phyloP scores from a whole-genome alignment of 2,888 invertebrate species.

The Escarpia spicata region DNA sequence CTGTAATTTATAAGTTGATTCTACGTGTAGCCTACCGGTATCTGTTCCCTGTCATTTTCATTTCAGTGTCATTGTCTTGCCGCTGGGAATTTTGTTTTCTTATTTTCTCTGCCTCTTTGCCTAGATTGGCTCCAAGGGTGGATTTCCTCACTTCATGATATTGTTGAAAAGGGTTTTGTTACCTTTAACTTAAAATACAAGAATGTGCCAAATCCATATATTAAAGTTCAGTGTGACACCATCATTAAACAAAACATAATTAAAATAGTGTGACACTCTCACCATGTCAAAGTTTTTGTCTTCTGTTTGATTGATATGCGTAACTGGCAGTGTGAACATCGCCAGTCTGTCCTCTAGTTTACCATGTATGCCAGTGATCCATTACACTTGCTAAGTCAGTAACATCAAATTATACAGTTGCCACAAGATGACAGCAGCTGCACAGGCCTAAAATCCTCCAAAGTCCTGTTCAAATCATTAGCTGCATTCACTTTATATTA shows the following conservation, averaged over 20 bases:
- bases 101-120: neutral
- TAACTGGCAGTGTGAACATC: neutral
- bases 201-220: no score
- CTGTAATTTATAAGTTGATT: neutral
- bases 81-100: neutral
- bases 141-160: neutral
- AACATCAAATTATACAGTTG: neutral
- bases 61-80: neutral
- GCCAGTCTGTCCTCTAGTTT: no score
- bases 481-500: conserved; percentile 12
- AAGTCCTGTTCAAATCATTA: neutral
- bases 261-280: no score
- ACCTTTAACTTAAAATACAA: no score
- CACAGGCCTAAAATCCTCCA: neutral
- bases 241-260: no score
- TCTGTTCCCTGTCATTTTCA: neutral
- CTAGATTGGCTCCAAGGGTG: neutral
- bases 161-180: no score
- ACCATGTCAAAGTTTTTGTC: neutral
- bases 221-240: neutral
- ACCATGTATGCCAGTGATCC: no score
- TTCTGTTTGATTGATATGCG: neutral
- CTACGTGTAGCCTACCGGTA: neutral
- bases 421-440: neutral
- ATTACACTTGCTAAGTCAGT: no score